Base-by-base conservation (phyloP, 1,140 invertebrate species). In the Eufriesea mexicana region DNA sequence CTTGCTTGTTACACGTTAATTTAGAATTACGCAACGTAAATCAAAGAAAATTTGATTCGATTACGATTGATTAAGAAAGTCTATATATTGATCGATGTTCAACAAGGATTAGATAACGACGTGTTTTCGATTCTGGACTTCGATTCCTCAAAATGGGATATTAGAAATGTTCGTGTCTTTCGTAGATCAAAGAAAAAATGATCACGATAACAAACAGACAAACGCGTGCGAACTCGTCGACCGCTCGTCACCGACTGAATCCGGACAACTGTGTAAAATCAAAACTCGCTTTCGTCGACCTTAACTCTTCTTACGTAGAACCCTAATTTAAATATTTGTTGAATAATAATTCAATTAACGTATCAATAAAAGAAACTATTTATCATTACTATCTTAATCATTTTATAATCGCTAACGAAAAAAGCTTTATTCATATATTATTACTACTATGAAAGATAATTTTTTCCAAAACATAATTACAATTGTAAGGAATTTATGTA, bases 191-290 rank as follows among this genome's bases (percentile, higher is more conserved):
- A 67, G 5, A 20, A 4, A 54, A 23, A 45, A 45, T 7, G 6
- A 0, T n/a, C 42, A 49, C n/a, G 7, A 14, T 25, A 49, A 23
- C 2, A 28, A 14, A 4, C 2, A 18, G 14, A 2, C 10, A 0
- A 42, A 80, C 0, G 14, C 64, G 14, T 49, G 55, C 57, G 23
- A 2, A 64, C 57, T 62, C 70, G 42, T 7, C 35, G 66, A 84
- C 23, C n/a, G 76, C 35, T 54, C 45, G 47, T 72, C 82, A 73
- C 47, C 20, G 57, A 86, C 82, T 86, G 66, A 83, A 61, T 25
- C 2, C 5, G 2, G 5, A 23, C 7, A 10, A 7, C 2, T 2
- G 4, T 20, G 25, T 4, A 28, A 71, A 23, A 14, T 55, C 20
- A 14, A 28, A 7, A 42, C 7, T 72, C 51, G 6, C 23, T 72